These are phyloP conservation scores for Lucilia sericata DNA, from an alignment of 1,140 invertebrate species.

Conservation along the genomic window DNA sequence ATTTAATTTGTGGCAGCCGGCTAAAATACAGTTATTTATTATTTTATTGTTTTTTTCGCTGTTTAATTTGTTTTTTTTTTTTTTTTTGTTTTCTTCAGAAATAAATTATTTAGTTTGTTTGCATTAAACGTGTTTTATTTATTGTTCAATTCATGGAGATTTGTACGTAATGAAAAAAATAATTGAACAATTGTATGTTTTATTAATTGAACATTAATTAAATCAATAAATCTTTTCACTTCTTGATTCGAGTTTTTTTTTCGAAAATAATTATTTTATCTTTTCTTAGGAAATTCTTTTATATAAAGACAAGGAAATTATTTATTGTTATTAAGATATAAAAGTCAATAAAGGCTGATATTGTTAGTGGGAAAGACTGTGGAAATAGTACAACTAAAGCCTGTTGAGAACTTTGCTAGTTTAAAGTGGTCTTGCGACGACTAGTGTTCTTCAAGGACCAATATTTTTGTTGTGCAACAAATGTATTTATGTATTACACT, in stretches of 20 bases:
- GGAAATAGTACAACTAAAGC: too few relatives aligned
- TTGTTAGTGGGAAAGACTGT: too few relatives aligned
- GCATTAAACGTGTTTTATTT: slow-evolving; percentile 12
- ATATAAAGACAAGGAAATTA: too few relatives aligned
- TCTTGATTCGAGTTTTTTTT: neutral
- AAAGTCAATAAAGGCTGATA: too few relatives aligned
- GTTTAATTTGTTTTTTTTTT: neutral
- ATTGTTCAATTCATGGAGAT: neutral
- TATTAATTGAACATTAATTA: slow-evolving; percentile 42
- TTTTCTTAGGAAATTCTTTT: neutral
- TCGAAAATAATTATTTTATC: too few relatives aligned
- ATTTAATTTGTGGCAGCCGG: slow-evolving; percentile 11
- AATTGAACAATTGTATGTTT: slow-evolving; percentile 34
- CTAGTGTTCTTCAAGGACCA: too few relatives aligned
- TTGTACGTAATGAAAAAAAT: neutral
- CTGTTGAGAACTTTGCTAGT: too few relatives aligned
- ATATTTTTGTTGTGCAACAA: too few relatives aligned
- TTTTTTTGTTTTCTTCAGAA: too few relatives aligned
- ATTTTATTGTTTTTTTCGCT: neutral
- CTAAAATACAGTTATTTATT: neutral
- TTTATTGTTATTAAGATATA: too few relatives aligned
- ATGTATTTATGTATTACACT: too few relatives aligned
- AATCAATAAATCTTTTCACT: slow-evolving; percentile 34
- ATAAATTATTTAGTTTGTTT: neutral
- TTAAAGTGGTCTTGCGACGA: too few relatives aligned